Evolutionary conservation across 2,888 invertebrate species (phyloP).

Genomic region (Venusia cambrica): DNA sequence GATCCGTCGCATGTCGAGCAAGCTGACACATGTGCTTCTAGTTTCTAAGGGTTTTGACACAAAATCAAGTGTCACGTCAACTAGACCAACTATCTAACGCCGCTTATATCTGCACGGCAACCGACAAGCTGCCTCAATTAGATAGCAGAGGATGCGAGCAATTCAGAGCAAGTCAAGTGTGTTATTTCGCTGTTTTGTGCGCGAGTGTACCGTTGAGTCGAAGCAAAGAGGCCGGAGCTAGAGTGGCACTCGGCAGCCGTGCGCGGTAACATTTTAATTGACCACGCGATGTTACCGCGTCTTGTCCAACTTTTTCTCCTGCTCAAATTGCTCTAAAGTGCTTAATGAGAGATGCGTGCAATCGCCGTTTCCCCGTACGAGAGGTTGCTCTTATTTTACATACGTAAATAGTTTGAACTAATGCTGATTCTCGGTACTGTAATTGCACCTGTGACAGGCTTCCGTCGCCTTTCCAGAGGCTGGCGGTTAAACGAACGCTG

Average conservation of each 20-base stretch:
- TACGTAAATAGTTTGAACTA: conserved; percentile 80
- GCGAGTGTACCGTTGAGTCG: conserved; percentile 32
- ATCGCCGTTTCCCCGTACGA: conserved; percentile 77
- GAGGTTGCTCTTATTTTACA: conserved; percentile 77
- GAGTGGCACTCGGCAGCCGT: conserved; percentile 55
- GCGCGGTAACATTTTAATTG: conserved; percentile 76
- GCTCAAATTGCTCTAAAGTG: conserved; percentile 79
- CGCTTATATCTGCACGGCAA: conserved; percentile 28
- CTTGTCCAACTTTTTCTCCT: conserved; percentile 75
- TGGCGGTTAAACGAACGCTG: conserved; percentile 61
- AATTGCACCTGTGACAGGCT: conserved; percentile 79
- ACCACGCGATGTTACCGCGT: conserved; percentile 75
- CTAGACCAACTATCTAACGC: conserved; percentile 21
- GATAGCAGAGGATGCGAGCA: conserved; percentile 64
- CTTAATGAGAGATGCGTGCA: conserved; percentile 81
- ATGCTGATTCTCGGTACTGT: conserved; percentile 78
- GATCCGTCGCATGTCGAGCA: background rate
- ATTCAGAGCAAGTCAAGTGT: conserved; percentile 55
- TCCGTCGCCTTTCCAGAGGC: conserved; percentile 71
- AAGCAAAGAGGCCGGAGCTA: conserved; percentile 30
- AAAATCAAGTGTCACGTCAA: conserved; percentile 27
- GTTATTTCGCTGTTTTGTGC: conserved; percentile 49
- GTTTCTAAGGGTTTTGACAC: conserved; percentile 14
- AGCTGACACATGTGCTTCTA: background rate
- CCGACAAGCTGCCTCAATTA: conserved; percentile 49